Conservation (phyloP, 2,797 vertebrate species). For the Sternarchorhynchus goeldii region DNA sequence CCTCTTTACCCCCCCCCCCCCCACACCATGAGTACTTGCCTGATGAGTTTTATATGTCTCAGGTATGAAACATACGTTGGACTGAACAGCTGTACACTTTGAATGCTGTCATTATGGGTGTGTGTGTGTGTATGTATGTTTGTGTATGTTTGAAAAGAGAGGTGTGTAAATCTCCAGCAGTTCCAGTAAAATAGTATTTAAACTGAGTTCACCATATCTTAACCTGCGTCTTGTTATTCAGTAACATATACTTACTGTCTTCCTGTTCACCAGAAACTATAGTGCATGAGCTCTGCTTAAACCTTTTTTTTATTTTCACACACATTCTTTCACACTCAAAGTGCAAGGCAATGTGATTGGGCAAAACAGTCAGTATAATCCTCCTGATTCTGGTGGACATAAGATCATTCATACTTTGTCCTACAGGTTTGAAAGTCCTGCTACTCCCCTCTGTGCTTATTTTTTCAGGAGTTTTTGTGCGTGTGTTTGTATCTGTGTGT, state of each 20-base stretch:
- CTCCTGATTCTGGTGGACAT: neutral
- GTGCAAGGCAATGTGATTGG: too few species aligned
- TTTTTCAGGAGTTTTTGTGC: neutral
- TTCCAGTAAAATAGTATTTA: conserved; percentile 14
- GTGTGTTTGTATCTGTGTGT: neutral
- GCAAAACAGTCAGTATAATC: neutral
- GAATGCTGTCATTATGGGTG: neutral
- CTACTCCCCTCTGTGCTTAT: conserved; percentile 1
- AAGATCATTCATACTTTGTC: conserved; percentile 5
- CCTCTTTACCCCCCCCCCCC: neutral
- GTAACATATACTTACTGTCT: too few species aligned
- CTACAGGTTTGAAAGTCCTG: conserved; percentile 12
- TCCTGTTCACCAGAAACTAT: too few species aligned
- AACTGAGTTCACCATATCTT: neutral
- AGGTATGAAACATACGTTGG: conserved; percentile 1
- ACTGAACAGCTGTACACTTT: neutral
- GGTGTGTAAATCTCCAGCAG: neutral
- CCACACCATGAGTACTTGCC: neutral
- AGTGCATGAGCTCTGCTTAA: too few species aligned
- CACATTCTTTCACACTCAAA: neutral
- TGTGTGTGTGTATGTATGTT: neutral
- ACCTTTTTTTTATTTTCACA: neutral
- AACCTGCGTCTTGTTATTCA: too few species aligned
- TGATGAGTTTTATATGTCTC: conserved; percentile 20
- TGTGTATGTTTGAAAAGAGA: conserved; percentile 1